Percentiles rank a stretch among this genome's conserved stretches.
Conservation (phyloP, 2,888 invertebrate genomes). For the Acanthacorydalis orientalis region DNA sequence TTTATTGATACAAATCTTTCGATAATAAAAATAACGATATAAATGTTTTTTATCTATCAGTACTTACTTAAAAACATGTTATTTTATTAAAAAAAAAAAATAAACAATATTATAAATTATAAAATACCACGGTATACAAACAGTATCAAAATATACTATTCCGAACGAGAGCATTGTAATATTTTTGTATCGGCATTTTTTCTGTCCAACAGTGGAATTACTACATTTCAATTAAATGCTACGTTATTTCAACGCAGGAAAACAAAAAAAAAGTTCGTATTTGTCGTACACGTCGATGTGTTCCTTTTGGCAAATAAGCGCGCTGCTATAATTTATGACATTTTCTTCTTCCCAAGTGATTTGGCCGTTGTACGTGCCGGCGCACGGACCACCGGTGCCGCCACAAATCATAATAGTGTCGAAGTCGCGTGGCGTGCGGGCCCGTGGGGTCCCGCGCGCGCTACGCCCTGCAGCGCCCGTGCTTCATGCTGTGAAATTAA, state of each 20-base stretch:
- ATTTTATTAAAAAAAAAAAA: no score
- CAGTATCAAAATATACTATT: no score
- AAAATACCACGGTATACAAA: no score
- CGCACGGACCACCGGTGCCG: background rate
- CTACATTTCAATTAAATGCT: background rate
- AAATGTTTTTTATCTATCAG: no score
- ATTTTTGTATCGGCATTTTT: no score
- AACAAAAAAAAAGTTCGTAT: background rate
- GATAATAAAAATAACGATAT: no score
- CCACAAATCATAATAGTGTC: background rate
- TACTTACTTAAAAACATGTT: no score
- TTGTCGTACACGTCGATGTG: background rate
- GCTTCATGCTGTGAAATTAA: no score
- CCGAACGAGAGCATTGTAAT: no score
- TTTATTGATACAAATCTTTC: no score
- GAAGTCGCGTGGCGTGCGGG: background rate
- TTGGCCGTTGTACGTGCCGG: slow-evolving; percentile 1
- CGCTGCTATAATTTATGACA: slow-evolving; percentile 1
- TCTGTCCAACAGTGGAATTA: no score
- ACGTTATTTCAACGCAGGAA: background rate
- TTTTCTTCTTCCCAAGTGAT: slow-evolving; percentile 3
- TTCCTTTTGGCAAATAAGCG: slow-evolving; percentile 3
- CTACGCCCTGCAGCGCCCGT: background rate
- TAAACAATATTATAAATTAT: no score
- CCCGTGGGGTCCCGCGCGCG: background rate